These are phyloP conservation scores for Lasioglossum pauxillum DNA, from an alignment of 2,888 invertebrate genomes.

Conservation along the genomic window DNA sequence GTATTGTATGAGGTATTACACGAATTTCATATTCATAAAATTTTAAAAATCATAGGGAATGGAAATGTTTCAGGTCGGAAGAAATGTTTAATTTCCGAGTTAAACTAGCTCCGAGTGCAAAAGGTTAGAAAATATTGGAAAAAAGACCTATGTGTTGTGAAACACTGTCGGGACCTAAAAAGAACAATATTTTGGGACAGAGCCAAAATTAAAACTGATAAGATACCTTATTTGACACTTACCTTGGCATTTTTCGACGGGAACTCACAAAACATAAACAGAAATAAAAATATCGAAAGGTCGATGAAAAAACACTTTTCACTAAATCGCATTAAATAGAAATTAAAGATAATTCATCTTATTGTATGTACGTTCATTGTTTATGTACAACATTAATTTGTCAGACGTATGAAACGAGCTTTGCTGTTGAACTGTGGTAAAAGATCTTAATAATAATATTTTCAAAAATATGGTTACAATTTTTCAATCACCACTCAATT, in stretches of 20 bases:
- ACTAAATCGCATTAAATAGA: neutral
- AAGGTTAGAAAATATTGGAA: too few species aligned
- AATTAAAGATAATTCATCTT: neutral
- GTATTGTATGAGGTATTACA: too few species aligned
- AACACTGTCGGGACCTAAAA: neutral
- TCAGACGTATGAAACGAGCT: slow-evolving; percentile 31
- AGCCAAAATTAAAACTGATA: neutral
- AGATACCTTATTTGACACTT: slow-evolving; percentile 44
- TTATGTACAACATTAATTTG: neutral
- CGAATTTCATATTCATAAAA: too few species aligned
- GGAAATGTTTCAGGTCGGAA: too few species aligned
- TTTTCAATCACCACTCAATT: neutral
- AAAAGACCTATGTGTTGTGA: neutral
- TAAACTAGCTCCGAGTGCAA: too few species aligned
- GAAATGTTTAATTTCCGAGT: too few species aligned
- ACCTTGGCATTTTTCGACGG: slow-evolving; percentile 28
- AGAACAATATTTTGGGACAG: neutral
- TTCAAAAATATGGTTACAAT: neutral
- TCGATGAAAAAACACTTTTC: neutral
- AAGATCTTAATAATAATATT: neutral
- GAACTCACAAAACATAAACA: slow-evolving; percentile 17
- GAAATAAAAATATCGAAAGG: neutral
- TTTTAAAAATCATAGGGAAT: too few species aligned
- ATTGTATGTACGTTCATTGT: neutral
- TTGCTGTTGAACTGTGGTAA: neutral